Conservation (phyloP, 1,140 invertebrate genomes). For the Lerema accius region DNA sequence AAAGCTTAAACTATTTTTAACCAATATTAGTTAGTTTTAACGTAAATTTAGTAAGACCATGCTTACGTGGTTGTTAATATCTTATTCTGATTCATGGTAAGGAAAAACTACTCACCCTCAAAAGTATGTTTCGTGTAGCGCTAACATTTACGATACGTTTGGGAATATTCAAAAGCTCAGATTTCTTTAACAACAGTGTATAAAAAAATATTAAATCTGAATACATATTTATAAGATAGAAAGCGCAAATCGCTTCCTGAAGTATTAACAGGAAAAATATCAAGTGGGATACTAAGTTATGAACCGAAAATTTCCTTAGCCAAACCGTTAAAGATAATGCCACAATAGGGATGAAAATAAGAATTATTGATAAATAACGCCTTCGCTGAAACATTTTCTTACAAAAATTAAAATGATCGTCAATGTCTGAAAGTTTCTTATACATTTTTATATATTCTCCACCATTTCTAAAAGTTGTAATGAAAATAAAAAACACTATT, state of each 20-base stretch:
- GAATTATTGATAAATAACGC: slow-evolving; percentile 36
- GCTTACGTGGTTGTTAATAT: too few relatives aligned
- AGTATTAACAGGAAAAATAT: slow-evolving; percentile 50
- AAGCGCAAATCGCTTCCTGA: slow-evolving; percentile 54
- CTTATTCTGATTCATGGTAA: too few relatives aligned
- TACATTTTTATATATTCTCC: slow-evolving; percentile 47
- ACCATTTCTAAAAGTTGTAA: slow-evolving; percentile 47
- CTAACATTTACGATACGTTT: slow-evolving; percentile 38
- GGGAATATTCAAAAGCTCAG: slow-evolving; percentile 30
- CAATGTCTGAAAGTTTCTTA: slow-evolving; percentile 49
- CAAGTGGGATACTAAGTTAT: slow-evolving; percentile 42
- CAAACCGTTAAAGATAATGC: slow-evolving; percentile 39
- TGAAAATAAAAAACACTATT: slow-evolving; percentile 50
- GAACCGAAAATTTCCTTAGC: slow-evolving; percentile 44
- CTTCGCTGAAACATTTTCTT: slow-evolving; percentile 44
- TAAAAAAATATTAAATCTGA: slow-evolving; percentile 50
- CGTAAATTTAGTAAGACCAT: too few relatives aligned
- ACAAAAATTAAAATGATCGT: slow-evolving; percentile 45
- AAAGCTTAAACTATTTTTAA: too few relatives aligned
- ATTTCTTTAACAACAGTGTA: slow-evolving; percentile 45
- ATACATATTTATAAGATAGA: slow-evolving; percentile 51
- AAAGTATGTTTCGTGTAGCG: slow-evolving; percentile 24
- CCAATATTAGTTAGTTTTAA: too few relatives aligned
- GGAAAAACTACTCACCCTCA: slow-evolving; percentile 59
- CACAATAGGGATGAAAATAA: slow-evolving; percentile 42